Conservation (phyloP, 2,797 vertebrate species). For the Podarcis lilfordi region DNA sequence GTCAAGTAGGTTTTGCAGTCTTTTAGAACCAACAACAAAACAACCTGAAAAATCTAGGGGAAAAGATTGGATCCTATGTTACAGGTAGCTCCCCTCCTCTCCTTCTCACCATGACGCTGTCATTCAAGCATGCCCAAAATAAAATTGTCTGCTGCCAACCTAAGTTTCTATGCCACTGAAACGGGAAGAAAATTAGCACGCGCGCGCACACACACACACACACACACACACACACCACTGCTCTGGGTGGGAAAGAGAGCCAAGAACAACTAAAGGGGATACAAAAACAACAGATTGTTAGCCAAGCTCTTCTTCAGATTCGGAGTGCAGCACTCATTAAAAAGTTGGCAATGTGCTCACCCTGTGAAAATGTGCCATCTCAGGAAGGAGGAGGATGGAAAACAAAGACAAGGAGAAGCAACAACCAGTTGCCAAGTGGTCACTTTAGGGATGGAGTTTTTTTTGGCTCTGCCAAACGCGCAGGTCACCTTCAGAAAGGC, state of each 20-base stretch:
- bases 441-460: neutral
- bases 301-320: slow-evolving; percentile 46
- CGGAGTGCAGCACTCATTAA: slow-evolving; percentile 45
- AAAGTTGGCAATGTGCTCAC: slow-evolving; percentile 39
- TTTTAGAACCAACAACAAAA: neutral
- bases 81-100: neutral
- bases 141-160: neutral
- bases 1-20: neutral
- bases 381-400: neutral
- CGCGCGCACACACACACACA: neutral
- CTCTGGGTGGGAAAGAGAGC: slow-evolving; percentile 40
- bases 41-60: neutral
- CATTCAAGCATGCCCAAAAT: neutral
- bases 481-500: neutral
- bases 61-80: neutral
- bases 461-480: neutral
- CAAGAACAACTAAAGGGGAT: slow-evolving; percentile 49
- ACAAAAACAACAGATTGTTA: slow-evolving; percentile 61
- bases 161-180: slow-evolving; percentile 11
- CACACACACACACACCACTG: slow-evolving; percentile 3
- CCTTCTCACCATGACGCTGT: neutral
- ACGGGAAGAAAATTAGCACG: slow-evolving; percentile 7
- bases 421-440: slow-evolving; percentile 7
- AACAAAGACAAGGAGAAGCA: neutral
- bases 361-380: slow-evolving; percentile 5